phyloP scores from a whole-genome alignment of 2,113 vertebrate genomes.

The Pleuronectes platessa region DNA sequence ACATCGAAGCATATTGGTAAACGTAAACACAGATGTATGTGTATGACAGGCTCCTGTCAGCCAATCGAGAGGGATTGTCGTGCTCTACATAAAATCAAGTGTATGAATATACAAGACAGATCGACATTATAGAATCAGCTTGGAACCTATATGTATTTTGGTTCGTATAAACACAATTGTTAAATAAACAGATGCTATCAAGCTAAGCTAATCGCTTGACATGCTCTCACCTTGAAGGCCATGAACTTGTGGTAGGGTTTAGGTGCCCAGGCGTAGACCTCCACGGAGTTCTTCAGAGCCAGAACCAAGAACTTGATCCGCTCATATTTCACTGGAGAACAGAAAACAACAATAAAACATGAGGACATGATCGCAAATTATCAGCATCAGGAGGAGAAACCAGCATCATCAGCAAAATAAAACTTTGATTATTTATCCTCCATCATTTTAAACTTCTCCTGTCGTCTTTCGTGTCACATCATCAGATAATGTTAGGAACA shows the following conservation, averaged over 20 bases:
- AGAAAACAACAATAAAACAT: conserved; percentile 17
- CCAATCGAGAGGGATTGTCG: too few species aligned
- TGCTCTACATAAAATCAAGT: too few species aligned
- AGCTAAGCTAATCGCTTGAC: neutral
- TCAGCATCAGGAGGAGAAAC: neutral
- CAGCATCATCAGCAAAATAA: too few species aligned
- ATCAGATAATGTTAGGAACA: too few species aligned
- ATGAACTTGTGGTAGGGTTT: conserved; percentile 99
- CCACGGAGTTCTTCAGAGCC: conserved; percentile 98
- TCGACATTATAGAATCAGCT: neutral
- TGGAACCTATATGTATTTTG: neutral
- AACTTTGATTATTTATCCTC: too few species aligned
- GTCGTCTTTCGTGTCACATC: too few species aligned
- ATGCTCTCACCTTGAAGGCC: conserved; percentile 95
- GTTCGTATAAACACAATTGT: neutral
- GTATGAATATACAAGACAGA: neutral
- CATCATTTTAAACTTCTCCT: too few species aligned
- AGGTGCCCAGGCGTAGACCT: conserved; percentile 99
- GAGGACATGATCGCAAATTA: neutral
- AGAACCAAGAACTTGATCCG: conserved; percentile 99
- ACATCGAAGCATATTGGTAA: too few species aligned
- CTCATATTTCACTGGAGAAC: conserved; percentile 94
- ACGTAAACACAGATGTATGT: too few species aligned
- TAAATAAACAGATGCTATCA: neutral
- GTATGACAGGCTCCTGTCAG: too few species aligned